Percentiles rank a stretch among this genome's conserved stretches.
Conservation (phyloP, 2,113 vertebrate species). For the Lutjanus erythropterus region DNA sequence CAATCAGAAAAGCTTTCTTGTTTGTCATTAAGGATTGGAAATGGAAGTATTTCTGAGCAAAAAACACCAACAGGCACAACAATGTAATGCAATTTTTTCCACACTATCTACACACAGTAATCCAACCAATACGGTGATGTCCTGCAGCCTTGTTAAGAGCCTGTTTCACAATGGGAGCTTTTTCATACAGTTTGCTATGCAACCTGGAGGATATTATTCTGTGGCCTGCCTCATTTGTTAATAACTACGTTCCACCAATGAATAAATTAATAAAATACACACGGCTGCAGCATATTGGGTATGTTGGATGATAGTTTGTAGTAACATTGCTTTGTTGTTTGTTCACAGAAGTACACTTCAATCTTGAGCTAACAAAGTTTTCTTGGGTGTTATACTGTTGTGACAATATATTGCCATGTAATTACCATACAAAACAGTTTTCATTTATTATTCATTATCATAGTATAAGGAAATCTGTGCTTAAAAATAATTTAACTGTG, state of each 20-base stretch:
- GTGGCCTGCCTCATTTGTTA: constrained; percentile 63
- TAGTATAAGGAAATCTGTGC: background rate
- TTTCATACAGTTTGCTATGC: constrained; percentile 41
- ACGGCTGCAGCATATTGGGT: constrained; percentile 16
- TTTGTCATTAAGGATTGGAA: constrained; percentile 80
- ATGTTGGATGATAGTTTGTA: constrained; percentile 9
- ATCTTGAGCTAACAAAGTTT: constrained; percentile 22
- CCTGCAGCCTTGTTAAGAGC: constrained; percentile 70
- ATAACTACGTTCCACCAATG: constrained; percentile 51
- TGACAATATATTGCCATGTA: background rate
- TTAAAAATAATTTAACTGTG: background rate
- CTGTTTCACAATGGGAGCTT: constrained; percentile 55
- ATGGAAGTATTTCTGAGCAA: constrained; percentile 70
- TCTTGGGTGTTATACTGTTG: background rate
- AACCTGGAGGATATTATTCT: constrained; percentile 66
- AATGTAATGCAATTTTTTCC: constrained; percentile 70
- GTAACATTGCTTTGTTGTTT: constrained; percentile 10
- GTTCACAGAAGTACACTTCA: background rate
- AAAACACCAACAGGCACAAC: constrained; percentile 80
- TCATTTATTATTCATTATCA: no score
- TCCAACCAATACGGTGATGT: constrained; percentile 65
- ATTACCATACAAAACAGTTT: background rate
- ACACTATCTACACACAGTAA: constrained; percentile 68
- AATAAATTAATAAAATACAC: constrained; percentile 55
- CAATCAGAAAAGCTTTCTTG: constrained; percentile 77